These are phyloP conservation scores for Malacoctenus gilli DNA, from an alignment of 2,797 vertebrate species.

Conservation along the genomic window DNA sequence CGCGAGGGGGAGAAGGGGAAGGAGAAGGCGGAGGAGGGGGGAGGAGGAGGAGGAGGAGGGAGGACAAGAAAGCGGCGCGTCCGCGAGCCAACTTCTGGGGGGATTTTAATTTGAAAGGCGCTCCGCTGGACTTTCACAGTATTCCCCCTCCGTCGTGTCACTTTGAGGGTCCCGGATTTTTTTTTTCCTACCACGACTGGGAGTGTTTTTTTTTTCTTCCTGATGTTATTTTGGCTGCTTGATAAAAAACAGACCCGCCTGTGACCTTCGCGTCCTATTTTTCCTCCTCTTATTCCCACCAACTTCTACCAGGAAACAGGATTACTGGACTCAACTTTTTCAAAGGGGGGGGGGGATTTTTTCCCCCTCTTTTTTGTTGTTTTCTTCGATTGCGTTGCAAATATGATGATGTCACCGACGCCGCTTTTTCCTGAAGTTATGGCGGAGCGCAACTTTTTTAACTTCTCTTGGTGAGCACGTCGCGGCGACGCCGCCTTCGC, in stretches of 20 bases:
- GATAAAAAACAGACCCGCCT: slow-evolving; percentile 9
- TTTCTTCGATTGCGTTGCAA: slow-evolving; percentile 74
- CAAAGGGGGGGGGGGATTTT: no score
- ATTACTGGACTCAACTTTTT: no score
- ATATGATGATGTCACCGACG: slow-evolving; percentile 85
- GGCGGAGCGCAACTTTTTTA: slow-evolving; percentile 83
- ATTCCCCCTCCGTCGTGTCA: slow-evolving; percentile 51
- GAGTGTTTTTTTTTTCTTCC: no score
- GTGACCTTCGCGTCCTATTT: slow-evolving; percentile 41
- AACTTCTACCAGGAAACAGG: no score
- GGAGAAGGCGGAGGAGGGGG: no score
- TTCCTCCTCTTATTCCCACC: no score
- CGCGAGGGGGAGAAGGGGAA: no score
- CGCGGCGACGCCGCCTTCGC: slow-evolving; percentile 8
- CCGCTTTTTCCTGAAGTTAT: slow-evolving; percentile 84
- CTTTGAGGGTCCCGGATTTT: slow-evolving; percentile 49
- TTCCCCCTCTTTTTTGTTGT: slow-evolving; percentile 17
- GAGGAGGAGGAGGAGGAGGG: no score
- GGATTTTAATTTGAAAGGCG: slow-evolving; percentile 55
- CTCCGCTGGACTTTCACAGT: slow-evolving; percentile 18
- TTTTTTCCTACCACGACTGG: no score
- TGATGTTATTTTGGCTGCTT: slow-evolving; percentile 14
- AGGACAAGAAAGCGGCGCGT: no score
- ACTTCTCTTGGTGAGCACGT: slow-evolving; percentile 80
- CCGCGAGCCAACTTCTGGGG: not conserved